A percentile compares a stretch with the other conserved stretches of the same genome.
Conservation (phyloP, 2,888 invertebrate genomes). For the Limenitis camilla region DNA sequence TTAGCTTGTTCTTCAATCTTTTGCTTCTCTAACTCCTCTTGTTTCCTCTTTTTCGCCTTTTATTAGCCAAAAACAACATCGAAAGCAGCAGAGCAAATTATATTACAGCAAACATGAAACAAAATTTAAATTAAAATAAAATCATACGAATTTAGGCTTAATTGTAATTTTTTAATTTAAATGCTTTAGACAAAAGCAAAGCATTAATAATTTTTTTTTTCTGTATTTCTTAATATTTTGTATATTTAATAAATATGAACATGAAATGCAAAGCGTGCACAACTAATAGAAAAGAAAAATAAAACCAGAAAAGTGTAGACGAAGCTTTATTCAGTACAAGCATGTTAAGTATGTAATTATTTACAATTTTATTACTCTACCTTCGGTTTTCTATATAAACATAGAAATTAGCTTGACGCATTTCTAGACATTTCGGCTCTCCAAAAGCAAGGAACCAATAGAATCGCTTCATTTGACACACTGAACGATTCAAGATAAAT, state of each 20-base stretch:
- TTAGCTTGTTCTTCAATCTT: slow-evolving; percentile 88
- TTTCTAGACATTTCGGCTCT: too few relatives aligned
- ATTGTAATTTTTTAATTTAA: background rate
- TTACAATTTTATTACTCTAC: background rate
- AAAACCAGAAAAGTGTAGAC: background rate
- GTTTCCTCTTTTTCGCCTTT: slow-evolving; percentile 89
- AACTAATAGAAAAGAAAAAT: slow-evolving; percentile 3
- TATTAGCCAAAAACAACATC: slow-evolving; percentile 63
- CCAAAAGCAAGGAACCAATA: too few relatives aligned
- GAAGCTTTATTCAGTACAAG: background rate
- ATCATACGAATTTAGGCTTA: background rate
- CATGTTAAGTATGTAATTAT: too few relatives aligned
- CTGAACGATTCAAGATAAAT: too few relatives aligned
- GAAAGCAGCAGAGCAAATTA: slow-evolving; percentile 72
- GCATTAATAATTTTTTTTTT: too few relatives aligned
- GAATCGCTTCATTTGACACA: too few relatives aligned
- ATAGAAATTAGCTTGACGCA: too few relatives aligned
- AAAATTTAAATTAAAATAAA: slow-evolving; percentile 41
- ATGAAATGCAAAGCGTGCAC: slow-evolving; percentile 15
- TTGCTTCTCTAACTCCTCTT: slow-evolving; percentile 89
- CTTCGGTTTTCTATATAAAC: too few relatives aligned
- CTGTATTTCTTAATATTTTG: too few relatives aligned
- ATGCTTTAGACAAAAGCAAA: too few relatives aligned
- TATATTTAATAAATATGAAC: background rate
- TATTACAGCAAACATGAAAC: slow-evolving; percentile 67